Evolutionary conservation across 35 echinoderm and acorn worm genomes (phyloP), one percentile per base, ranked within the genome.

Genomic region (Ptychodera flava): DNA sequence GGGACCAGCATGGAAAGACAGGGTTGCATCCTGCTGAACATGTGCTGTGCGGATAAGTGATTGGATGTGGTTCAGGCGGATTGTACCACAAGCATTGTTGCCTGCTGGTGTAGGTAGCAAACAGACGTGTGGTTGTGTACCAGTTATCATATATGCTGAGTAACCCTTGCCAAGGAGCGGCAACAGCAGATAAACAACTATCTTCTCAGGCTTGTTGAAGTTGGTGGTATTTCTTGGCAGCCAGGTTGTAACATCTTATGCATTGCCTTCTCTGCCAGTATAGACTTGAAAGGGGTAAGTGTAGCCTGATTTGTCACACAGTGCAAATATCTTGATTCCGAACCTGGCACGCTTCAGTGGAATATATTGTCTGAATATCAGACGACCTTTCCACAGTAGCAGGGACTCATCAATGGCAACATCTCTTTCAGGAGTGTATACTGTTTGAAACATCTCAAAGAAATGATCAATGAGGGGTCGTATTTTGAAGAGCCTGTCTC

Each of bases 301-400:
- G 1, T 83, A 78, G 81, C 88, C 88, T 34, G 83, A 77, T 22
- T 31, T 76, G 29, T 38, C 31, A 36, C 88, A 89, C 1, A 81
- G 79, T 35, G 77, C 81, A n/a, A 77, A 84, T 31, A 89, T 83
- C n/a, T 83, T 89, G 1, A 89, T 89, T 10, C 88, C 80, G 79
- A 89, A 89, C 34, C 88, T 1, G 0, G 88, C 36, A 29, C 45
- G 30, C 31, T 89, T 77, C 36, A 81, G 83, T 84, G 30, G 0
- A 29, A 89, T 89, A 36, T 82, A 89, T 29, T 89, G 80, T 33
- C 84, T 89, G 88, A 89, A 89, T 0, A 81, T 77, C 32, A 89
- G 35, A 30, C 81, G 30, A 1, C 88, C 88, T 33, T 89, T 89
- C 38, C 78, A 89, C 16, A 89, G 37, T 76, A 89, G 30, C 0